Evolutionary conservation across 2,888 invertebrate species (phyloP).

Genomic region (Octodonta nipae): DNA sequence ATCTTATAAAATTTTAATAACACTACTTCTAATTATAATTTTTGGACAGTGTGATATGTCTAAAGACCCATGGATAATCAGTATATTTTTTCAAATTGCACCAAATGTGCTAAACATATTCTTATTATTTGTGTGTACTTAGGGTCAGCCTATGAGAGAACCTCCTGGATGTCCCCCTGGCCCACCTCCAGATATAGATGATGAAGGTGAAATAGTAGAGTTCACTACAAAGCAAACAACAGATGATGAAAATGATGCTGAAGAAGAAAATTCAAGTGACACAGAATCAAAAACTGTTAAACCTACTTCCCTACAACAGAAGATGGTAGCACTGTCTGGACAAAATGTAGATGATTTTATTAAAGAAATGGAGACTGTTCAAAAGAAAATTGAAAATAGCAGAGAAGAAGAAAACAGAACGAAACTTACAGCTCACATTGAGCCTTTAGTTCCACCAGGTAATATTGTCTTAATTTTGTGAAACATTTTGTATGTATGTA

Average conservation of each 20-base stretch:
- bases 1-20: too few relatives aligned
- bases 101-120: too few relatives aligned
- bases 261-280: constrained; percentile 15
- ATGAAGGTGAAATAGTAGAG: constrained; percentile 47
- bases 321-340: constrained; percentile 78
- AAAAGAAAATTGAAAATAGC: constrained; percentile 49
- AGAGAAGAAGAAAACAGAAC: constrained; percentile 17
- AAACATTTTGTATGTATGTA: too few relatives aligned
- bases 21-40: too few relatives aligned
- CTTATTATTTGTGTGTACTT: too few relatives aligned
- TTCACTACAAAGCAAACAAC: constrained; percentile 19
- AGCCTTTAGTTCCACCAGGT: constrained; percentile 28
- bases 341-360: constrained; percentile 86
- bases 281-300: constrained; percentile 31
- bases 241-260: constrained; percentile 24
- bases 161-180: constrained; percentile 82
- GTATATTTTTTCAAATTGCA: too few relatives aligned
- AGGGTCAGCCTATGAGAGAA: constrained; percentile 44
- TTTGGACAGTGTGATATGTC: too few relatives aligned
- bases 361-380: constrained; percentile 83
- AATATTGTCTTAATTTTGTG: too few relatives aligned
- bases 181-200: constrained; percentile 60
- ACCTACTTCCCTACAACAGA: constrained; percentile 68
- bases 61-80: too few relatives aligned
- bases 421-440: constrained; percentile 19